Conservation (phyloP, 2,113 vertebrate genomes). For the Chionomys nivalis region DNA sequence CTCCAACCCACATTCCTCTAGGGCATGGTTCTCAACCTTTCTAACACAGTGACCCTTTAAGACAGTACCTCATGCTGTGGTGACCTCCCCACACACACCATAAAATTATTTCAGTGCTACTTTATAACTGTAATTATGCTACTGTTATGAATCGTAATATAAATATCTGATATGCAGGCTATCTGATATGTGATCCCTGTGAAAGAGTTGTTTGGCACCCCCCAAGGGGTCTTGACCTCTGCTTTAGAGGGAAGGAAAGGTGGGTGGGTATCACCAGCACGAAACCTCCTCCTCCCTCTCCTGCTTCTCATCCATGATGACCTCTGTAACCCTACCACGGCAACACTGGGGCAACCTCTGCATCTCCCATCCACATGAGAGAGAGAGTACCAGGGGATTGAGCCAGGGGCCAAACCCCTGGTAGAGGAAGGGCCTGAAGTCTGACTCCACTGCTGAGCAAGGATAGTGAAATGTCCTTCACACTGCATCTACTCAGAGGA, state of each 20-base stretch:
- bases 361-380: background rate
- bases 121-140: background rate
- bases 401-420: background rate
- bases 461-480: background rate
- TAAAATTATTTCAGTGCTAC: background rate
- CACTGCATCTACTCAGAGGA: background rate
- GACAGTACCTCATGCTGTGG: background rate
- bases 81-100: background rate
- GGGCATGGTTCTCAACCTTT: background rate
- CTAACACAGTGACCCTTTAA: background rate
- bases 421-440: background rate
- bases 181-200: background rate
- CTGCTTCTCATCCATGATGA: background rate
- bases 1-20: background rate
- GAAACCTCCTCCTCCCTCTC: background rate
- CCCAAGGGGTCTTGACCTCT: background rate
- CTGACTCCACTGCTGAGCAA: background rate
- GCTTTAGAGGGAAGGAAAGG: background rate
- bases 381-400: no score
- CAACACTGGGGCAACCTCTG: background rate
- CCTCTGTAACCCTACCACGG: background rate
- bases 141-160: background rate
- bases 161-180: background rate
- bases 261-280: rapidly evolving
- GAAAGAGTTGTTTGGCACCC: background rate